Conservation (phyloP, 2,888 invertebrate species). For the Torymus texanus region DNA sequence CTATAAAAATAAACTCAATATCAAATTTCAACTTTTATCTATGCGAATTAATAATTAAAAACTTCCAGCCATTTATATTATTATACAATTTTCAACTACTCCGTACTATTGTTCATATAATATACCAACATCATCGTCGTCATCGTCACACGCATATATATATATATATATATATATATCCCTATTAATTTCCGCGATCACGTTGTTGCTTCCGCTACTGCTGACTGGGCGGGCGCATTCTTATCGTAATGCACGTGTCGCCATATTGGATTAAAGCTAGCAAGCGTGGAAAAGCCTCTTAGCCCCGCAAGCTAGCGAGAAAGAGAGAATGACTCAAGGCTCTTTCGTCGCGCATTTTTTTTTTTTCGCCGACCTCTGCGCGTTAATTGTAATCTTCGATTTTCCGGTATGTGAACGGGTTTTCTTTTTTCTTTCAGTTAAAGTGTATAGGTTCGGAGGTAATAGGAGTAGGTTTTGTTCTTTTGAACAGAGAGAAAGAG, state of each 20-base stretch:
- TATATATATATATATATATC: neutral
- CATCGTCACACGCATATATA: neutral
- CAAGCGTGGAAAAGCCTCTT: slow-evolving; percentile 64
- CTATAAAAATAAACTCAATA: no score
- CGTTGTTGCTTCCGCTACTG: neutral
- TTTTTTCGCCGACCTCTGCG: slow-evolving; percentile 6
- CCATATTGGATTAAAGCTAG: slow-evolving; percentile 69
- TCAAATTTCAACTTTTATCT: no score
- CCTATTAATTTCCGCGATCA: slow-evolving; percentile 8
- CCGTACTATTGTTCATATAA: no score
- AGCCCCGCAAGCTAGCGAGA: slow-evolving; percentile 38
- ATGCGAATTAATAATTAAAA: no score
- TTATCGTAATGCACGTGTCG: slow-evolving; percentile 50
- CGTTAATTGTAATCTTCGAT: slow-evolving; percentile 41
- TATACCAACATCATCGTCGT: no score
- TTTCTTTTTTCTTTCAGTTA: no score
- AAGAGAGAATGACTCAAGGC: slow-evolving; percentile 30
- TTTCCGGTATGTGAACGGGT: neutral
- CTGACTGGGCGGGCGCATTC: slow-evolving; percentile 12
- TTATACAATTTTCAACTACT: no score
- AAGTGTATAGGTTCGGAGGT: no score
- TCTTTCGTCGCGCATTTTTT: neutral
- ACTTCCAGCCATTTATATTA: no score
- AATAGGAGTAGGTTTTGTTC: no score
- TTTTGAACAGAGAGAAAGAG: no score